Evolutionary conservation across 1,140 invertebrate genomes (phyloP).

Genomic region (Elysia chlorotica): DNA sequence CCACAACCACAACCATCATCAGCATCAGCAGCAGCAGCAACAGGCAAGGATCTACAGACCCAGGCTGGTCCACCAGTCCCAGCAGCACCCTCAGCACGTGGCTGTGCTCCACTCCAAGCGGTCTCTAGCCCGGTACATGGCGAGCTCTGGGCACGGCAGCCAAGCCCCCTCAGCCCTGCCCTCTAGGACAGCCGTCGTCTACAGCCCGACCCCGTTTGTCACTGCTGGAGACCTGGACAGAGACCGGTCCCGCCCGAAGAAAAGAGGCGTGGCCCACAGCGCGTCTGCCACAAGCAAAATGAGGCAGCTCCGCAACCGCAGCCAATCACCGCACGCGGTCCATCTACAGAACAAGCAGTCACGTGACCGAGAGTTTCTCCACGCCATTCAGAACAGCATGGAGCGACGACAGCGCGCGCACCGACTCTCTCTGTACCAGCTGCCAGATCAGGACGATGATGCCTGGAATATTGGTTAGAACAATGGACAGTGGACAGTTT

Average conservation of each 20-base stretch:
- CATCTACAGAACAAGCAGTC: not conserved
- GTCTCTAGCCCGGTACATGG: not conserved
- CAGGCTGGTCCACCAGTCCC: not conserved
- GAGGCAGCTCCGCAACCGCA: not conserved
- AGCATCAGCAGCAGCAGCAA: not conserved
- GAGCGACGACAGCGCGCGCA: constrained; percentile 37
- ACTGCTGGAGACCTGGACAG: not conserved
- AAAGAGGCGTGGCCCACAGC: not conserved
- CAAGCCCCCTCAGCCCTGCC: not conserved
- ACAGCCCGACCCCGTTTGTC: not conserved
- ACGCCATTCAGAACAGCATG: constrained; percentile 35
- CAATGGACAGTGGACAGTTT: too few relatives aligned
- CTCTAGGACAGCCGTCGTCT: not conserved
- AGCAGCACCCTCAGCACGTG: not conserved
- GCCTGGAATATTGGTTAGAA: constrained; percentile 33
- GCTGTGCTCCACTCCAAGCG: too few relatives aligned
- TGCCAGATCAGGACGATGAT: constrained; percentile 27
- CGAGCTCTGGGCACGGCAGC: too few relatives aligned
- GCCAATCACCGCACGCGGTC: not conserved
- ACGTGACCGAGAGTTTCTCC: constrained; percentile 26
- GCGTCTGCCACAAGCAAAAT: not conserved
- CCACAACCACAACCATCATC: not conserved
- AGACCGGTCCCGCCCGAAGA: not conserved
- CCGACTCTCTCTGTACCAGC: constrained; percentile 35
- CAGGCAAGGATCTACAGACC: not conserved